Evolutionary conservation across 2,113 vertebrate species (phyloP), one percentile per base, ranked within the genome.

Genomic region (Lontra canadensis): DNA sequence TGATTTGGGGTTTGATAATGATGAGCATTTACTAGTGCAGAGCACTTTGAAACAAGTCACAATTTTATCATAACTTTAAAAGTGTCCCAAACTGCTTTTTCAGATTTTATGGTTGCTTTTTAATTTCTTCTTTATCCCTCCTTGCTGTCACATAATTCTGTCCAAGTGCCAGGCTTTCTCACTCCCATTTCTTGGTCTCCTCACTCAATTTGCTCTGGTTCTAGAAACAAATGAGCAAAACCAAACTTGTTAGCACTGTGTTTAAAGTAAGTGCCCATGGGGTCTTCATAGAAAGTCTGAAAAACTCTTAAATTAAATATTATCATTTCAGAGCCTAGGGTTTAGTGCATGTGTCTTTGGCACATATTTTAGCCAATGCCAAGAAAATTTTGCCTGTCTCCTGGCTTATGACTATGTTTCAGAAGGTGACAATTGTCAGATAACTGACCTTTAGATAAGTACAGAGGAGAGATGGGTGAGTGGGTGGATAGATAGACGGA

Each of bases 1-100:
- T 69, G 39, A 93, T 86, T 73, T 25, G 36, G 9, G 44, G 42
- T 69, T 69, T 88, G 44, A 83, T 93, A 86, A 95, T 90, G 89
- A 39, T 39, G 31, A 87, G 34, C n/a, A 47, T 91, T 81, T 87
- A 44, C 96, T 95, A 93, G 10, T 87, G 3, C 25, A 20, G 3
- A 92, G 55, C 31, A 61, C 47, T 96, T 86, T 95, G 73, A 94
- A 91, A 97, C 4, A 20, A 13, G n/a, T 88, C 39, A 25, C 20
- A 15, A 55, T 74, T 93, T 97, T 94, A 57, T n/a, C 9, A 57
- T 9, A 14, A 88, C 6, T 31, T 79, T 93, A 73, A 91, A 93
- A 74, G 12, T 88, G 31, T 86, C 69, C 23, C 21, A 65, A 55
- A 17, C 81, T 82, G 34, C 13, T 94, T 82, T 81, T 14, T 88